Base-by-base conservation (phyloP, 2,113 vertebrate genomes). In the Mustelus asterias region DNA sequence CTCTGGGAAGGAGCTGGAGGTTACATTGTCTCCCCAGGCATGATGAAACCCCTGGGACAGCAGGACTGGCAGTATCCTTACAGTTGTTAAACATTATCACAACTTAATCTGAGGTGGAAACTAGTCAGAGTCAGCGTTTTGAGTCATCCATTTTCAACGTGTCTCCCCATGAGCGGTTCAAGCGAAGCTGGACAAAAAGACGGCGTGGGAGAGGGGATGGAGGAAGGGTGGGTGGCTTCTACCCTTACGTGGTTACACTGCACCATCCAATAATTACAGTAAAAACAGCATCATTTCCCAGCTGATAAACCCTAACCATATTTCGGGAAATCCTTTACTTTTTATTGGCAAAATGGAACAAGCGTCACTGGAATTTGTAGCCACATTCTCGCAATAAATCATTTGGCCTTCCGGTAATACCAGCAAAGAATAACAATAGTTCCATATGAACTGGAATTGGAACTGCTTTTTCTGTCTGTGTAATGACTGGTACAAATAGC, bases 231-330 rank as follows among this genome's bases (percentile, higher is more conserved):
- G 22, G 5, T 0, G 72, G 29, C 9, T 11, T 76, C 76, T 37
- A 37, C n/a, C 16, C 14, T 37, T 37, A 92, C 60, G 89, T 37
- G 89, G 33, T 1, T 16, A 18, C 89, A 65, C 89, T 93, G 60
- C 37, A n/a, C n/a, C 89, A 37, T 67, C 60, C 33, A 92, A 22
- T 67, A 93, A 93, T 65, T 93, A 93, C n/a, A 16, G 60, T 37
- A 93, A 92, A 63, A 92, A n/a, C 89, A 24, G 1, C 89, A 37
- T 92, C 89, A 92, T 93, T 93, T 93, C 89, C 80, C 89, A 93
- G 16, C 65, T 37, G 89, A 63, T 65, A 63, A 93, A 93, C 18
- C 9, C 60, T 37, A 37, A 33, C 60, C 6, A 16, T 65, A 67
- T 93, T 93, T 93, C 60, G 63, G 89, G 89, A 93, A 93, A 20